Conservation (phyloP, 1,140 invertebrate species). For the Sarcophaga peregrina region DNA sequence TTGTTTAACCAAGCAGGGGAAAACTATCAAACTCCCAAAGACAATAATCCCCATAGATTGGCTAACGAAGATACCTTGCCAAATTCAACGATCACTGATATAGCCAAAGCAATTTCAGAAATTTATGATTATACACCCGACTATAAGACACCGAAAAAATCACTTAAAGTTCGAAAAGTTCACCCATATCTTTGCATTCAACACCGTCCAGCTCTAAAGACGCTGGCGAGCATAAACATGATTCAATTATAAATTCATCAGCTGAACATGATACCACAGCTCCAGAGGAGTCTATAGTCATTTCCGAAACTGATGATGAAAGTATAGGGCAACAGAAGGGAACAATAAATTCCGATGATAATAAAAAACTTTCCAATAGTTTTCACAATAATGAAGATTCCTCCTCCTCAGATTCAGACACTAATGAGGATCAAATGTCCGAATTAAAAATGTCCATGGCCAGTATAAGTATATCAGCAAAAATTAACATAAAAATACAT, state of each 20-base stretch:
- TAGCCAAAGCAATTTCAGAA: not conserved
- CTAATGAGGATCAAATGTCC: slow-evolving; percentile 27
- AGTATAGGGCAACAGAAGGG: slow-evolving; percentile 32
- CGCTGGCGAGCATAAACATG: not conserved
- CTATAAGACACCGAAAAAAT: not conserved
- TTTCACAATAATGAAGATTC: not conserved
- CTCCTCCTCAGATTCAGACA: not conserved
- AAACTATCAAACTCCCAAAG: not conserved
- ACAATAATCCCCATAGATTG: slow-evolving; percentile 37
- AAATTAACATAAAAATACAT: slow-evolving; percentile 62
- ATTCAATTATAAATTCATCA: slow-evolving; percentile 7
- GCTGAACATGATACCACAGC: slow-evolving; percentile 21
- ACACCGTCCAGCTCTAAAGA: not conserved
- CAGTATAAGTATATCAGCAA: slow-evolving; percentile 63
- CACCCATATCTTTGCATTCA: not conserved
- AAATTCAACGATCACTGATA: slow-evolving; percentile 44
- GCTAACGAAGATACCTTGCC: slow-evolving; percentile 49
- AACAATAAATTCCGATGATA: slow-evolving; percentile 17
- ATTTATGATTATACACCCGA: not conserved
- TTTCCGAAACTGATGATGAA: slow-evolving; percentile 57
- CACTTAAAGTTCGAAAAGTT: not conserved
- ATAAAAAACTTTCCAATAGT: slow-evolving; percentile 30
- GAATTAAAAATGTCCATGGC: slow-evolving; percentile 52
- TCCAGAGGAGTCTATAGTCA: slow-evolving; percentile 54
- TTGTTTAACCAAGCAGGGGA: not conserved